Conservation (phyloP, 2,113 vertebrate genomes). For the Procavia capensis region DNA sequence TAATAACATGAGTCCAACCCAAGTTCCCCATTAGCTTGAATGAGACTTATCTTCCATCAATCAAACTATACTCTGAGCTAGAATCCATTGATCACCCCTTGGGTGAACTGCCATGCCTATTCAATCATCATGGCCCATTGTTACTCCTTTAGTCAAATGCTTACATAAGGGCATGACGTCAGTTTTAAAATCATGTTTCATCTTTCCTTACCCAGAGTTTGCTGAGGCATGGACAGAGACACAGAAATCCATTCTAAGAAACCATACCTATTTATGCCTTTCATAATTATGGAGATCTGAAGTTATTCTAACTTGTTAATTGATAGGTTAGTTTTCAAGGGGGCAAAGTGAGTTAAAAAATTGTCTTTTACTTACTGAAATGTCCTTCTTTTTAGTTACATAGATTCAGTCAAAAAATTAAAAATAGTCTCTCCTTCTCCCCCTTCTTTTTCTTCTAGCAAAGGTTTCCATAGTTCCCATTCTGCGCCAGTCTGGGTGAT, state of each 20-base stretch:
- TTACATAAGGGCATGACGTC: not conserved
- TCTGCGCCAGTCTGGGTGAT: not conserved
- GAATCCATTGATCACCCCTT: slow-evolving; percentile 34
- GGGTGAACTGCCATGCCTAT: not conserved
- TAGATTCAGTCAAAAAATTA: slow-evolving; percentile 4
- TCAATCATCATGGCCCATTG: slow-evolving; percentile 9
- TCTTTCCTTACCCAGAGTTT: not conserved
- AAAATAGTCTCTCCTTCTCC: not conserved
- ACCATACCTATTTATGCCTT: not conserved
- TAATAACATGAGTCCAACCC: slow-evolving; percentile 32
- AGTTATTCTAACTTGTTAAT: slow-evolving; percentile 8
- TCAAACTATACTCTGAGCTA: slow-evolving; percentile 29
- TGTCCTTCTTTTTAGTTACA: not conserved
- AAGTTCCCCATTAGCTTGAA: slow-evolving; percentile 2
- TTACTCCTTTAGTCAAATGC: slow-evolving; percentile 1
- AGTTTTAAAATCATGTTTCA: not conserved
- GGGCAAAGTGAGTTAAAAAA: not conserved
- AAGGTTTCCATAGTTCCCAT: slow-evolving; percentile 9
- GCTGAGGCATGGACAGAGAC: not conserved
- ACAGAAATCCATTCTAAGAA: not conserved
- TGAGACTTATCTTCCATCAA: slow-evolving; percentile 37
- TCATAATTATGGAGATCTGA: slow-evolving; percentile 8
- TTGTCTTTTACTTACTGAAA: not conserved
- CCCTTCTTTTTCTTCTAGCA: not conserved
- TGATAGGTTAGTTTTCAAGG: not conserved